phyloP scores from a whole-genome alignment of 1,140 invertebrate species.

The Chrysoperla carnea region DNA sequence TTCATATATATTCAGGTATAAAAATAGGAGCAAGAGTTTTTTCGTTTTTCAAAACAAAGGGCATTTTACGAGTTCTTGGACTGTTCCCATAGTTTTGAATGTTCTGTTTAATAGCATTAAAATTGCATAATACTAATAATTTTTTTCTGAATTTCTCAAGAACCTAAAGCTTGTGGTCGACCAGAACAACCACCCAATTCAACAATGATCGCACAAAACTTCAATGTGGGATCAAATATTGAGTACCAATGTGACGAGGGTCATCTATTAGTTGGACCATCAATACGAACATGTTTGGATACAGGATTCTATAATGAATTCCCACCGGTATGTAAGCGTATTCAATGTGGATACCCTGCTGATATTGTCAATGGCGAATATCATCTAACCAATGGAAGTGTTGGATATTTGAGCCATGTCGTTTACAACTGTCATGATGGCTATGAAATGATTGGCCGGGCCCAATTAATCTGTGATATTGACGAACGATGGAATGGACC shows the following conservation, averaged over 20 bases:
- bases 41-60: too few relatives aligned
- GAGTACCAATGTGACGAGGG: constrained; percentile 77
- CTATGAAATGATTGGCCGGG: constrained; percentile 64
- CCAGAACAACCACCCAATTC: constrained; percentile 88
- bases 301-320: constrained; percentile 90
- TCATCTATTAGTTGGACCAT: constrained; percentile 70
- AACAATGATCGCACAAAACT: constrained; percentile 55
- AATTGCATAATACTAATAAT: too few relatives aligned
- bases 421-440: constrained; percentile 70
- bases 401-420: constrained; percentile 69
- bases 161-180: constrained; percentile 73
- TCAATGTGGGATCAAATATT: constrained; percentile 70
- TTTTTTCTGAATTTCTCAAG: too few relatives aligned
- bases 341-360: constrained; percentile 79
- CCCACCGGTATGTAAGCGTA: constrained; percentile 83
- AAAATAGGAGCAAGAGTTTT: too few relatives aligned
- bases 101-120: too few relatives aligned
- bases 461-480: constrained; percentile 73
- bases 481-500: constrained; percentile 89
- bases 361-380: constrained; percentile 70
- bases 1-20: too few relatives aligned
- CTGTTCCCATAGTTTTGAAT: too few relatives aligned
- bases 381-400: constrained; percentile 61
- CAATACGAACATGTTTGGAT: constrained; percentile 64
- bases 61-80: too few relatives aligned